Evolutionary conservation across 2,888 invertebrate species (phyloP).

Genomic region (Dryocosmus kuriphilus): DNA sequence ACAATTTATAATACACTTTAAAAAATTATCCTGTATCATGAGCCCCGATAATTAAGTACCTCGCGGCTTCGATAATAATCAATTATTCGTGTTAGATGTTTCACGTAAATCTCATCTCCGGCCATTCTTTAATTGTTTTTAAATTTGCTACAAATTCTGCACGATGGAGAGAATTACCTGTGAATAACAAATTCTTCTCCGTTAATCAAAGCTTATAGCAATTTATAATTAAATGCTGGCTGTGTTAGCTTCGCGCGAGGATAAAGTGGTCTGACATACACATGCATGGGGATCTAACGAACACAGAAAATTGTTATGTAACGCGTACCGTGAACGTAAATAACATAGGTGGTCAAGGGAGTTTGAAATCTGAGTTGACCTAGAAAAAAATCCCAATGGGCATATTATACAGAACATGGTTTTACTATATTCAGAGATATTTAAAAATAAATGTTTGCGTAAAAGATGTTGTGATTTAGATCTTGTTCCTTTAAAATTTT

Average conservation of each 20-base stretch:
- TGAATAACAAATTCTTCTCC: conserved; percentile 26
- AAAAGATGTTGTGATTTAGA: background rate
- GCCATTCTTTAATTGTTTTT: conserved; percentile 33
- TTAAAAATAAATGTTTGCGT: background rate
- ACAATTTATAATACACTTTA: background rate
- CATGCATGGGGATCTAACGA: background rate
- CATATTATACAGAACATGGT: background rate
- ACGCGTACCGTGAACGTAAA: background rate
- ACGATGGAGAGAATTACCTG: conserved; percentile 25
- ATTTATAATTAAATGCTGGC: conserved; percentile 26
- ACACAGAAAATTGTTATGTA: background rate
- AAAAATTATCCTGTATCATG: background rate
- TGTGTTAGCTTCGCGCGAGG: background rate
- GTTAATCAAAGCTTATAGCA: conserved; percentile 40
- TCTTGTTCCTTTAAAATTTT: background rate
- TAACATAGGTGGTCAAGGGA: background rate
- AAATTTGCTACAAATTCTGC: conserved; percentile 27
- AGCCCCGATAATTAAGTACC: conserved; percentile 14
- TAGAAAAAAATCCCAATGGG: background rate
- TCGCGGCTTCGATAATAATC: conserved; percentile 27
- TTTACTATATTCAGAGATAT: background rate
- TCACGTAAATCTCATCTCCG: conserved; percentile 28
- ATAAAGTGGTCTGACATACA: conserved; percentile 9
- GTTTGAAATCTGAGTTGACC: background rate
- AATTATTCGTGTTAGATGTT: conserved; percentile 21